phyloP scores from a whole-genome alignment of 2,888 invertebrate species.

The Scelioninae gen. 1 region DNA sequence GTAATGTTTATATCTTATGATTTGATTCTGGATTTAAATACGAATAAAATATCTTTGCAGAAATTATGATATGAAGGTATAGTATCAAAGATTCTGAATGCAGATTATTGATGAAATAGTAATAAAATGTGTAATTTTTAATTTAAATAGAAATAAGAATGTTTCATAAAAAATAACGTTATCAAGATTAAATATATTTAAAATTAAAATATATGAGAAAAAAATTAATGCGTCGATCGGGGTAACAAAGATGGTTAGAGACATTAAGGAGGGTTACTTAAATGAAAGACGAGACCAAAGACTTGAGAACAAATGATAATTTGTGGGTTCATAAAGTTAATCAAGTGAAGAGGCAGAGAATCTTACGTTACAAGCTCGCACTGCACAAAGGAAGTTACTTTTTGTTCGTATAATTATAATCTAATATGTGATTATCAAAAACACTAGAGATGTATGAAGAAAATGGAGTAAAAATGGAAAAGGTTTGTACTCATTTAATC shows the following conservation, averaged over 20 bases:
- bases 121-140: too few relatives aligned
- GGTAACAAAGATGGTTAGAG: background rate
- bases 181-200: too few relatives aligned
- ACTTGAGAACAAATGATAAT: constrained; percentile 20
- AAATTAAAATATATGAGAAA: background rate
- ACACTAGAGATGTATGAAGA: too few relatives aligned
- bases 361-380: background rate
- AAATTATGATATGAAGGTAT: too few relatives aligned
- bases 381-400: constrained; percentile 4
- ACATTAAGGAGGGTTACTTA: constrained; percentile 4
- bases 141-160: too few relatives aligned
- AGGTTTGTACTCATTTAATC: too few relatives aligned
- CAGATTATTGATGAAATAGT: too few relatives aligned
- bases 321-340: constrained; percentile 30
- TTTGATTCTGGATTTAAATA: background rate
- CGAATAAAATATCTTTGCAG: background rate
- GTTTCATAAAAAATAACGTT: too few relatives aligned
- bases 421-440: background rate
- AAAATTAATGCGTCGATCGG: background rate
- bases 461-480: too few relatives aligned
- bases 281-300: constrained; percentile 6
- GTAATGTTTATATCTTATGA: background rate
- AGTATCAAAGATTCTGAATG: too few relatives aligned
- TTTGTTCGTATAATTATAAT: background rate
- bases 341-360: background rate